Conservation (phyloP, 2,888 invertebrate genomes). For the Microdon myrmicae region DNA sequence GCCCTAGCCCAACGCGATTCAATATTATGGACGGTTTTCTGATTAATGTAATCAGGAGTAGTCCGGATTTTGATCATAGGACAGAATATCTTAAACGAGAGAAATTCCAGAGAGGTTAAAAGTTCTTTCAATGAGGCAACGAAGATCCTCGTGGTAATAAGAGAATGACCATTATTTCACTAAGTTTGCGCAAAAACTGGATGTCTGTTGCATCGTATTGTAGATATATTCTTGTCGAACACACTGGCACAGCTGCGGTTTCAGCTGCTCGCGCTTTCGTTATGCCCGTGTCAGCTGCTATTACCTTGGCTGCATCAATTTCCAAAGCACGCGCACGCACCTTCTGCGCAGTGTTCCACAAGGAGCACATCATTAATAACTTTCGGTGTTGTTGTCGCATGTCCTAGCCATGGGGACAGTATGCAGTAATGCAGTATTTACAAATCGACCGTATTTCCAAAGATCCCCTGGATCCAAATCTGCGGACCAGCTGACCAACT, state of each 20-base stretch:
- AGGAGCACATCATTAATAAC: slow-evolving; percentile 73
- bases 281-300: slow-evolving; percentile 85
- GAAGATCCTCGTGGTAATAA: slow-evolving; percentile 85
- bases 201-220: slow-evolving; percentile 79
- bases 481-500: too few species aligned
- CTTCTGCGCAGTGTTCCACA: slow-evolving; percentile 83
- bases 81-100: slow-evolving; percentile 83
- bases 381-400: slow-evolving; percentile 76
- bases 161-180: slow-evolving; percentile 84
- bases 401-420: slow-evolving; percentile 78
- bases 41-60: slow-evolving; percentile 91
- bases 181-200: slow-evolving; percentile 82
- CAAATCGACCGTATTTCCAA: slow-evolving; percentile 85
- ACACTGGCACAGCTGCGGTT: slow-evolving; percentile 74
- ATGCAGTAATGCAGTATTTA: slow-evolving; percentile 83
- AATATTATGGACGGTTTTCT: slow-evolving; percentile 84
- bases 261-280: slow-evolving; percentile 78
- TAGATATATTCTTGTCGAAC: slow-evolving; percentile 79
- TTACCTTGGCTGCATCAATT: slow-evolving; percentile 83
- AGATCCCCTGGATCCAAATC: too few species aligned
- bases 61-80: slow-evolving; percentile 85
- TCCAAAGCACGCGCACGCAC: slow-evolving; percentile 78
- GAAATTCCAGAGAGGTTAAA: slow-evolving; percentile 75
- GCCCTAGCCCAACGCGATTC: slow-evolving; percentile 82
- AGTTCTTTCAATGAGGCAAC: slow-evolving; percentile 79